phyloP scores from a whole-genome alignment of 1,140 invertebrate genomes.

The Goniozus legneri region DNA sequence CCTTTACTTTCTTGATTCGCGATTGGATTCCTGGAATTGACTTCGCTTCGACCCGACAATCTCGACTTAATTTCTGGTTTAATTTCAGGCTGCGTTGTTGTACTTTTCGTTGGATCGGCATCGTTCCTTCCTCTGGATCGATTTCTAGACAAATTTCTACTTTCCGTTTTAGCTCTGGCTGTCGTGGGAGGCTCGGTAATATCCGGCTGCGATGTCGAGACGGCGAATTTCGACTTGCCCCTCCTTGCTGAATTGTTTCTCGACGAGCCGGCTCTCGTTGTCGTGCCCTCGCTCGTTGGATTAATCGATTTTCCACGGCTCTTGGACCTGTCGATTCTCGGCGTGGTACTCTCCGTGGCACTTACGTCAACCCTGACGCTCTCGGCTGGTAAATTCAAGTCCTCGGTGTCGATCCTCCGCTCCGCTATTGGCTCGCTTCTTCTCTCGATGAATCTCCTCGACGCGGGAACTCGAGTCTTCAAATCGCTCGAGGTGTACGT shows the following conservation, averaged over 20 bases:
- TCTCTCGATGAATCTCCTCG: not conserved
- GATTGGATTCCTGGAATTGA: not conserved
- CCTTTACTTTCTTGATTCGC: not conserved
- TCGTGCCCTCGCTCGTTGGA: not conserved
- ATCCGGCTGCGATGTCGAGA: constrained; percentile 7
- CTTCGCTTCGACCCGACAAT: not conserved
- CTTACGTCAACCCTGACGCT: not conserved
- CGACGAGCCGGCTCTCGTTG: not conserved
- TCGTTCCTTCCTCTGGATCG: constrained; percentile 17
- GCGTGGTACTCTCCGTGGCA: not conserved
- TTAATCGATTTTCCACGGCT: constrained; percentile 8
- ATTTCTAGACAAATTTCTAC: constrained; percentile 13
- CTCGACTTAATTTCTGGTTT: not conserved
- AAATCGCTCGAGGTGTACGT: not conserved
- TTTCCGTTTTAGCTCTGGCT: constrained; percentile 1
- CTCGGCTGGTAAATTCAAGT: constrained; percentile 7
- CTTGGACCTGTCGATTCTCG: constrained; percentile 9
- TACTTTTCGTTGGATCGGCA: not conserved
- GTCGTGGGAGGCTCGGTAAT: not conserved
- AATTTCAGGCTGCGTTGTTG: not conserved
- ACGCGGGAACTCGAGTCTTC: not conserved
- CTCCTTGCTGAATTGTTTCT: constrained; percentile 14
- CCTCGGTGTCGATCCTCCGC: not conserved
- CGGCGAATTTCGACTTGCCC: constrained; percentile 19
- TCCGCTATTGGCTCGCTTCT: not conserved